Base-by-base conservation (phyloP, 2,888 invertebrate genomes). In the Petrolisthes cinctipes region DNA sequence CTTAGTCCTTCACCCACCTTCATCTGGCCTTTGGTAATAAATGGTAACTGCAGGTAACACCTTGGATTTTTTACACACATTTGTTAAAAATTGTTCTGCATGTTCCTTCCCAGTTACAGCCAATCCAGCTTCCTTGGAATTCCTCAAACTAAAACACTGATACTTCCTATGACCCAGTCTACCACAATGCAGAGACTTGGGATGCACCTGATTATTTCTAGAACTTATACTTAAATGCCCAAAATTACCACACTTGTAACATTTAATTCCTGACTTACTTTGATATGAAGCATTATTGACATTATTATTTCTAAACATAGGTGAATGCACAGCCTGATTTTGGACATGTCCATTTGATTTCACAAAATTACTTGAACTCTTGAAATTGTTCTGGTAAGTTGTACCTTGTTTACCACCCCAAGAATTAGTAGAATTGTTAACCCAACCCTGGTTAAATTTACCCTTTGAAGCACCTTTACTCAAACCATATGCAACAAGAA, bases 131-230 rank as follows among this genome's bases (percentile, higher is more conserved):
- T 37, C 14, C 53, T 78, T 78, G 17, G 9, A 53, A 37, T n/a
- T 9, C n/a, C 53, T 78, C 7, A n/a, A 53, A n/a, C 78, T 78
- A 14, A n/a, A 53, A n/a, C 78, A 78, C 78, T 78, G 78, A 53
- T 78, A 78, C 17, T 78, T 78, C 11, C n/a, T 37, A 78, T 78
- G 78, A 14, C 78, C 54, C 17, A 14, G 9, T 6, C 53, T 53
- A 5, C 78, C 78, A 78, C 78, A 78, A 11, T 53, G 51, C n/a
- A 53, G 53, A 53, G 53, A 78, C 53, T 17, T 51, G n/a, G 61
- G 61, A 9, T 61, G 6, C 61, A 61, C 61, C 14, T 61, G 61
- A 6, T 61, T 6, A 14, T 14, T 61, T 14, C 14, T 61, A 61
- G 7, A 61, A 6, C 14, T 6, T 14, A 61, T 14, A 61, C 61